Evolutionary conservation across 2,888 invertebrate genomes (phyloP).

Genomic region (Hirudinaria manillensis): DNA sequence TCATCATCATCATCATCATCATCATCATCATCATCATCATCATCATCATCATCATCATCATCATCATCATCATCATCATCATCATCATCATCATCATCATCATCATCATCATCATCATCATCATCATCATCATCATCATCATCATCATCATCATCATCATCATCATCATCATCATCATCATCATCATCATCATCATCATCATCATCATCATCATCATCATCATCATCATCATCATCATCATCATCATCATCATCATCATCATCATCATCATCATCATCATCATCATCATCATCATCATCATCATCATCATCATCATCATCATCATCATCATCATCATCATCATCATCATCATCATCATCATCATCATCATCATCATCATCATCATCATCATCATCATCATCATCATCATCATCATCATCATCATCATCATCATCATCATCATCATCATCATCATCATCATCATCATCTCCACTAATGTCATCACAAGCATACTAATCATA

Average conservation of each 20-base stretch:
- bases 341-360: conserved; percentile 24
- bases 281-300: conserved; percentile 19
- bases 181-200: not conserved
- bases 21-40: conserved; percentile 19
- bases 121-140: conserved; percentile 16
- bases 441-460: not conserved
- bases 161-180: not conserved
- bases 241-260: conserved; percentile 16
- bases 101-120: conserved; percentile 23
- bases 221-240: not conserved
- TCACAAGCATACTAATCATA: not conserved
- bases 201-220: not conserved
- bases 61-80: conserved; percentile 20
- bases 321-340: conserved; percentile 20
- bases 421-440: not conserved
- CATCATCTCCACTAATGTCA: too few relatives aligned
- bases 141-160: not conserved
- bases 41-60: conserved; percentile 20
- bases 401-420: not conserved
- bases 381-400: not conserved
- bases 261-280: conserved; percentile 20
- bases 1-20: conserved; percentile 14
- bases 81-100: conserved; percentile 19
- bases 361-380: conserved; percentile 1
- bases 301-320: conserved; percentile 20